Percentiles rank a stretch among this genome's conserved stretches.
phyloP scores from a whole-genome alignment of 2,113 vertebrate species.

The Phalacrocorax aristotelis region DNA sequence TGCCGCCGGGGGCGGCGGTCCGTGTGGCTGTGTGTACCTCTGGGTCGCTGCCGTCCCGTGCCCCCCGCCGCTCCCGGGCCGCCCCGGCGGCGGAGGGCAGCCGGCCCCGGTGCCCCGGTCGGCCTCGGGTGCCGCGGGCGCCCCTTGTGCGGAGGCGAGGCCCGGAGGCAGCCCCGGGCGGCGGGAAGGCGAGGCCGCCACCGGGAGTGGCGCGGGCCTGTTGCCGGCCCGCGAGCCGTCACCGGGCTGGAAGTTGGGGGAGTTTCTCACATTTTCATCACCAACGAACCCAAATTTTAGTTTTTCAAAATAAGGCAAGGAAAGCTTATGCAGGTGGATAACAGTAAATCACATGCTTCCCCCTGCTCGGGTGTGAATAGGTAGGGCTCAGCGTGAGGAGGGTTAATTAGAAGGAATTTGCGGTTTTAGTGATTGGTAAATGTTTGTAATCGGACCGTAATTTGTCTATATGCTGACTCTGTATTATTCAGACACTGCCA shows the following conservation, averaged over 20 bases:
- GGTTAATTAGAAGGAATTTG: not conserved
- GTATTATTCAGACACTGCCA: not conserved
- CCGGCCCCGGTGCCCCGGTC: not conserved
- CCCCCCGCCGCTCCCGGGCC: too few species aligned
- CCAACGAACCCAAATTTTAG: not conserved
- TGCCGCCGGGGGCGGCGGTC: too few species aligned
- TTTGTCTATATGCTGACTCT: not conserved
- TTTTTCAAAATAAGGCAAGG: not conserved
- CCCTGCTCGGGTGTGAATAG: accelerated
- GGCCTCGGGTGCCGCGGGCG: not conserved
- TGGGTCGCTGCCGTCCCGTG: too few species aligned
- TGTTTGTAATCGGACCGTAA: not conserved
- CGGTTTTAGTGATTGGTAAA: not conserved
- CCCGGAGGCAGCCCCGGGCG: not conserved
- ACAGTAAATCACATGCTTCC: not conserved
- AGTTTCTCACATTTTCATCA: not conserved
- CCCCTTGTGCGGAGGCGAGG: not conserved
- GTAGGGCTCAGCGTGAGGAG: accelerated
- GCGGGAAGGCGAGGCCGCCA: not conserved
- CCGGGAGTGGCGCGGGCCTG: not conserved
- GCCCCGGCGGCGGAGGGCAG: not conserved
- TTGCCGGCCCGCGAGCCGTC: not conserved
- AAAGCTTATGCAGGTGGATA: not conserved
- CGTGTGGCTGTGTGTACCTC: too few species aligned
- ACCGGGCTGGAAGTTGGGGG: not conserved